A percentile compares a stretch with the other conserved stretches of the same genome.
Evolutionary conservation across 2,113 vertebrate genomes (phyloP).

Genomic region (Neodontobutis hainanensis): DNA sequence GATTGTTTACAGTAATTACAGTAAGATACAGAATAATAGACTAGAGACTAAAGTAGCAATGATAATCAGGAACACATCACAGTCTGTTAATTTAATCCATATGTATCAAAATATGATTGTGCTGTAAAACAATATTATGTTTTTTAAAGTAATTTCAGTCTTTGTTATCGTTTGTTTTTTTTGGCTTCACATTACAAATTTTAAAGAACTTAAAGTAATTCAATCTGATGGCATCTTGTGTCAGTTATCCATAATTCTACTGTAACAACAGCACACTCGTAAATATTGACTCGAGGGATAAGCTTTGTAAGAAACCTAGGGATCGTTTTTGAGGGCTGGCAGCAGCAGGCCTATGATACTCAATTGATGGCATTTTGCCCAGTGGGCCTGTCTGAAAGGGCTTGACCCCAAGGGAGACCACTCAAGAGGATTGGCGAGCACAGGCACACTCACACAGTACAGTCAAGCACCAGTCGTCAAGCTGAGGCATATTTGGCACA

Average conservation of each 20-base stretch:
- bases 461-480: constrained; percentile 11
- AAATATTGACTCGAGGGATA: neutral
- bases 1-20: no score
- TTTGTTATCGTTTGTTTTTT: no score
- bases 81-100: no score
- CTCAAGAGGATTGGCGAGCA: constrained; percentile 33
- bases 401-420: constrained; percentile 21
- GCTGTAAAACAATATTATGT: no score
- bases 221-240: constrained; percentile 6
- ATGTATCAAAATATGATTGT: no score
- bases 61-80: no score
- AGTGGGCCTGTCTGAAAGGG: constrained; percentile 44
- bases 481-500: constrained; percentile 4
- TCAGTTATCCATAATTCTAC: constrained; percentile 4
- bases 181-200: neutral
- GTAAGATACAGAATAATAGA: no score
- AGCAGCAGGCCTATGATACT: constrained; percentile 5
- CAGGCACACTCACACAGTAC: constrained; percentile 1
- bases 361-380: constrained; percentile 52
- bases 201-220: neutral
- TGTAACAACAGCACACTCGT: constrained; percentile 6
- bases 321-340: constrained; percentile 31
- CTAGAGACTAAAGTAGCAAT: no score
- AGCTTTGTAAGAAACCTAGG: constrained; percentile 21
- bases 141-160: no score